Evolutionary conservation across 2,113 vertebrate genomes (phyloP).

Genomic region (Saccopteryx leptura): DNA sequence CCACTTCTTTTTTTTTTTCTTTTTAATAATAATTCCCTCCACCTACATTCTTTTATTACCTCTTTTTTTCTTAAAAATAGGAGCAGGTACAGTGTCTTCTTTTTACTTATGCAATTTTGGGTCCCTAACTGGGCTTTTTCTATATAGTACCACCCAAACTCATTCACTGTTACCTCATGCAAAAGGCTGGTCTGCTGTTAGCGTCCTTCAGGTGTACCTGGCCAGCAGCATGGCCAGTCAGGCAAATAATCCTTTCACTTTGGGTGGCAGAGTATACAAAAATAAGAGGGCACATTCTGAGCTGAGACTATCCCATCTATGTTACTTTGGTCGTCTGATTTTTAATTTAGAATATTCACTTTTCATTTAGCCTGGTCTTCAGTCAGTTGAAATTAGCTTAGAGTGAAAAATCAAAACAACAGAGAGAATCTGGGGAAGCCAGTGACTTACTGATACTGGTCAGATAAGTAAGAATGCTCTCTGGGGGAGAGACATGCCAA

Average conservation of each 20-base stretch:
- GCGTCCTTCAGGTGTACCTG: neutral
- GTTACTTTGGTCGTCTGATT: neutral
- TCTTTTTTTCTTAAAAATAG: neutral
- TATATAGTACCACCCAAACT: neutral
- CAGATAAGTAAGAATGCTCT: neutral
- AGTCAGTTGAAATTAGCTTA: conserved; percentile 15
- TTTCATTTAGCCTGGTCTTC: neutral
- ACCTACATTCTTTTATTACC: neutral
- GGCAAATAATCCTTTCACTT: neutral
- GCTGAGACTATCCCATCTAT: neutral
- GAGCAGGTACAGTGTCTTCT: neutral
- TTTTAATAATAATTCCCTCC: neutral
- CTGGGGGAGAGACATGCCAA: neutral
- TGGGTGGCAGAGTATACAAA: neutral
- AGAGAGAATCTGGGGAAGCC: neutral
- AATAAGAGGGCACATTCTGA: neutral
- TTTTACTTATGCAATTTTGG: neutral
- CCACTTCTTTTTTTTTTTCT: neutral
- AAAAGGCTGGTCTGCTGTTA: neutral
- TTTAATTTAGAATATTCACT: conserved; percentile 40
- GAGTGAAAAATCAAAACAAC: neutral
- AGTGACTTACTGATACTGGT: neutral
- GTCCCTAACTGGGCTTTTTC: neutral
- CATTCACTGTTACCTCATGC: neutral
- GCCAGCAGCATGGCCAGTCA: neutral